Base-by-base conservation (phyloP, 2,113 vertebrate species). In the Pterocles gutturalis region DNA sequence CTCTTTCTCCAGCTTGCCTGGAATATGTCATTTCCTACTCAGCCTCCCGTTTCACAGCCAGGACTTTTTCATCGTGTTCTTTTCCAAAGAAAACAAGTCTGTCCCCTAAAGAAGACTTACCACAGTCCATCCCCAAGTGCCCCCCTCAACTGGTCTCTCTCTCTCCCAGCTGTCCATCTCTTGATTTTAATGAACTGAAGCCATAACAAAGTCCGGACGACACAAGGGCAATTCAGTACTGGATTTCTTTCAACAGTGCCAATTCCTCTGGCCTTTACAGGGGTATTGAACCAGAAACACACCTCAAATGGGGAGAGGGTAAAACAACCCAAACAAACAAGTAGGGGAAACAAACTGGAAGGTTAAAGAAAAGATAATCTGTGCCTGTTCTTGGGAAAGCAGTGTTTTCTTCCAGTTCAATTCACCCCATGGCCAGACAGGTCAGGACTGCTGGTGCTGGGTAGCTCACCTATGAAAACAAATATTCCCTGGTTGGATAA, bases 281-380 rank as follows among this genome's bases (percentile, higher is more conserved):
- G 78, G 62, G 76, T 97, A 96, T 33, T 98, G 98, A 98, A 98
- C 98, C 98, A 97, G 97, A 98, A 98, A 97, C 90, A 69, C 73
- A 97, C 81, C 95, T 97, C 93, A 96, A 91, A 97, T 97, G 96
- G 92, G 96, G 83, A 98, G 97, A 97, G 95, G 96, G 97, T 98
- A 97, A 98, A 97, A 97, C 91, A 97, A 97, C 92, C 62, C 96
- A 96, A 98, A 98, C 97, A 98, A 98, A 98, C 97, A 98, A 98
- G 97, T 65, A 95, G 72, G 93, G 84, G 85, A 98, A 98, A 98
- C 93, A 98, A 98, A 97, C 96, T 89, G 61, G 80, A 69, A 98
- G 96, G 96, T 94, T 96, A 95, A 96, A 96, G 73, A 78, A 95
- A 96, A 97, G 96, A 98, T 97, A 97, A 96, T 81, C 76, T 85